Percentiles rank a stretch among this genome's conserved stretches.
Conservation (phyloP, 2,888 invertebrate species). For the Pachliopta kotzebuea region DNA sequence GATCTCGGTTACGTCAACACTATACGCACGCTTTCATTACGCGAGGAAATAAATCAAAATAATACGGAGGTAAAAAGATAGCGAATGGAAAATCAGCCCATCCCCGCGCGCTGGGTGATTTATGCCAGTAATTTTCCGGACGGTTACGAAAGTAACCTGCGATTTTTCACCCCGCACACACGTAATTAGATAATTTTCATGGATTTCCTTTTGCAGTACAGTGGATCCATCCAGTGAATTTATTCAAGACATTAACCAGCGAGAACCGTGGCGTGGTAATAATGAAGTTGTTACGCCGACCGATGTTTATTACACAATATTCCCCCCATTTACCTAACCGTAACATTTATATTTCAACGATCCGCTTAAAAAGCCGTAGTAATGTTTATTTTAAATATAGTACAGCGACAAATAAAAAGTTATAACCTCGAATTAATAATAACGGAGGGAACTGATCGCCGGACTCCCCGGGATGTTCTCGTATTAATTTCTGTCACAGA, state of each 20-base stretch:
- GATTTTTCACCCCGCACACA: constrained; percentile 75
- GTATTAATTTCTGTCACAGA: constrained; percentile 77
- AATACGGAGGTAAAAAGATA: constrained; percentile 74
- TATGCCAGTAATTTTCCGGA: constrained; percentile 77
- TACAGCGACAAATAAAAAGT: constrained; percentile 53
- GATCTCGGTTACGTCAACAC: constrained; percentile 64
- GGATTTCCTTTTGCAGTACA: constrained; percentile 45
- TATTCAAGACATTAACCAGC: constrained; percentile 25
- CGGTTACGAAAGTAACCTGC: constrained; percentile 76
- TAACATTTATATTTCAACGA: not conserved
- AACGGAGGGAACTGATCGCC: constrained; percentile 46
- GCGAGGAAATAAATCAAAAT: constrained; percentile 76
- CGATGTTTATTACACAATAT: not conserved
- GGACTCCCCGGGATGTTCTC: constrained; percentile 54
- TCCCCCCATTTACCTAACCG: not conserved
- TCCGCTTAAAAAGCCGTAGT: not conserved
- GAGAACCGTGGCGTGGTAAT: constrained; percentile 38
- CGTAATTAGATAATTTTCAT: constrained; percentile 77
- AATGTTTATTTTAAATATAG: constrained; percentile 12
- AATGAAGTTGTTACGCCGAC: constrained; percentile 35
- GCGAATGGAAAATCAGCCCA: constrained; percentile 76
- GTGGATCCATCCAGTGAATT: constrained; percentile 17
- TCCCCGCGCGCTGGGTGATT: constrained; percentile 62
- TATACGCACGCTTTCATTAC: constrained; percentile 77
- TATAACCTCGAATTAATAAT: constrained; percentile 62